Evolutionary conservation across 2,888 invertebrate species (phyloP), one percentile per base, ranked within the genome.

Genomic region (Amaurobius ferox): DNA sequence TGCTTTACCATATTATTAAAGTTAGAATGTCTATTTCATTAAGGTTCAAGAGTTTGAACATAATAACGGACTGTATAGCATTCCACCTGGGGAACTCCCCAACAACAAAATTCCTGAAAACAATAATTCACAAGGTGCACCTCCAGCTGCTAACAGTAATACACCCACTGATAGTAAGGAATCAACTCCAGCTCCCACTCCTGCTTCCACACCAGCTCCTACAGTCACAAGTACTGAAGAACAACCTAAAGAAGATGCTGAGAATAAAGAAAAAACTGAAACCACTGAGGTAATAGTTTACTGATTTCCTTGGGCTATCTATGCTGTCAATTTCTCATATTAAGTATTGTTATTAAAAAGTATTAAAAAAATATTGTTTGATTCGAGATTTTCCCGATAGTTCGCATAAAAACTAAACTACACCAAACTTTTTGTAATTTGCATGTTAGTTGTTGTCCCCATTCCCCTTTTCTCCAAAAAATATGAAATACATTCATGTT

Each of bases 11-110:
- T n/a, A n/a, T n/a, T n/a, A n/a, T n/a, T n/a, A n/a, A n/a, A n/a
- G n/a, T n/a, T n/a, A n/a, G n/a, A n/a, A n/a, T n/a, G n/a, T n/a
- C n/a, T n/a, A n/a, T n/a, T n/a, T n/a, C n/a, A n/a, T n/a, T n/a
- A n/a, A 94, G 94, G 98, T 99, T 39, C 98, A 98, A 91, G 99
- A 99, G 91, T 99, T 99, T 91, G 99, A 99, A 91, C 95, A 96
- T 90, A 98, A 98, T 88, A 99, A 99, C 91, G 99, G 99, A 0
- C 96, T 96, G 89, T 98, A 98, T 91, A 98, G 98, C 90, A 98
- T 99, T 97, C 98, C 98, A 16, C 91, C 92, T 80, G 73, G 88
- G 86, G 79, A 88, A 87, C 13, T 89, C 88, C 77, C 88, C 19
- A 67, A 62, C 68, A 40, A 66, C 30, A 77, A 71, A 40, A 16